Conservation (phyloP, 2,888 invertebrate species). For the Acanthosepion lycidas region DNA sequence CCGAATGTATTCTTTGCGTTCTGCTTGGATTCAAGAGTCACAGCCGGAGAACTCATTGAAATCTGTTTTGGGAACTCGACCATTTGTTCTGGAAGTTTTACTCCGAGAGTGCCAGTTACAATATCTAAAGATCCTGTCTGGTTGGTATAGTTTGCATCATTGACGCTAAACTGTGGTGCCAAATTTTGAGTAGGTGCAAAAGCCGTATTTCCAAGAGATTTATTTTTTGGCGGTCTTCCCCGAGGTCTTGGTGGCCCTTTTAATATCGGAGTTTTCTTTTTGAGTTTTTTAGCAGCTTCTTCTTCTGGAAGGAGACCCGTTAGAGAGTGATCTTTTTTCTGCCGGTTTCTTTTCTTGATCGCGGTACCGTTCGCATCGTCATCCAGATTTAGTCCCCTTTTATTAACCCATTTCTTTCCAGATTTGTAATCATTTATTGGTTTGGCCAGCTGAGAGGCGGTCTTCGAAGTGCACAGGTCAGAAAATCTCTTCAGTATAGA, state of each 20-base stretch:
- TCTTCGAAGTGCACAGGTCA: not conserved
- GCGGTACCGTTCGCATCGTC: not conserved
- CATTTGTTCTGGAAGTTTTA: not conserved
- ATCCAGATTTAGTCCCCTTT: not conserved
- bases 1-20: too few species aligned
- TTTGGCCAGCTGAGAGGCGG: conserved; percentile 1
- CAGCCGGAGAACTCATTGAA: not conserved
- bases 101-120: not conserved
- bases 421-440: not conserved
- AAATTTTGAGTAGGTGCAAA: not conserved
- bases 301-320: too few species aligned
- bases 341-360: not conserved
- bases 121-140: not conserved
- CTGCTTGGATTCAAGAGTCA: not conserved
- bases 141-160: not conserved
- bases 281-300: not conserved
- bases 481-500: not conserved
- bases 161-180: not conserved
- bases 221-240: conserved; percentile 8
- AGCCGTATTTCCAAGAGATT: not conserved
- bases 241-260: not conserved
- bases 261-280: not conserved
- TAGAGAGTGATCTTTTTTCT: not conserved
- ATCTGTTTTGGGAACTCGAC: not conserved
- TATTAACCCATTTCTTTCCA: not conserved